Evolutionary conservation across 1,140 invertebrate species (phyloP).

Genomic region (Drosophila seguyi): DNA sequence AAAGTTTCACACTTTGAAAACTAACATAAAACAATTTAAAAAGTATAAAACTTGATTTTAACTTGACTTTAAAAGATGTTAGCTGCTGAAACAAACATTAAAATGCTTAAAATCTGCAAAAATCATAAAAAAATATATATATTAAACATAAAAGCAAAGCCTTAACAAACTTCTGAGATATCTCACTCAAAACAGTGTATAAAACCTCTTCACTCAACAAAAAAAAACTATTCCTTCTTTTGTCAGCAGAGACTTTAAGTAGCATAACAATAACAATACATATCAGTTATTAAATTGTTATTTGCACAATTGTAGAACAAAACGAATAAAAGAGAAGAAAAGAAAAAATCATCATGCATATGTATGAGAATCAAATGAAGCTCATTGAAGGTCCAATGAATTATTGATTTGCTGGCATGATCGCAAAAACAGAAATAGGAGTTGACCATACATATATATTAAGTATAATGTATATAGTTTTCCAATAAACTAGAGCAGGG

Average conservation of each 20-base stretch:
- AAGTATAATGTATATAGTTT: slow-evolving; percentile 13
- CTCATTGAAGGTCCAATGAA: slow-evolving; percentile 44
- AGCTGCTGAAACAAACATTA: no score
- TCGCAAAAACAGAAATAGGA: slow-evolving; percentile 25
- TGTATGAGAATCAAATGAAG: slow-evolving; percentile 36
- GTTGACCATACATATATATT: slow-evolving; percentile 19
- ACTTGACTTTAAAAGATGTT: no score
- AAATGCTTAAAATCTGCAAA: no score
- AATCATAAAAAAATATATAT: no score
- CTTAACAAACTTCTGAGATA: no score
- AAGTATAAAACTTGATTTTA: no score
- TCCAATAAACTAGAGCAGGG: slow-evolving; percentile 4
- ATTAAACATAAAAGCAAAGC: no score
- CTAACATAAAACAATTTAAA: no score
- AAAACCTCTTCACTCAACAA: slow-evolving; percentile 11
- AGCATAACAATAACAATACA: slow-evolving; percentile 34
- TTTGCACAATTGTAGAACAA: slow-evolving; percentile 29
- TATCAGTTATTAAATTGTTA: slow-evolving; percentile 46
- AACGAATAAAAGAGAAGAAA: neutral
- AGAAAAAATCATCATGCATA: slow-evolving; percentile 20
- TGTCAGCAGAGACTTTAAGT: slow-evolving; percentile 20
- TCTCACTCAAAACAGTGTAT: slow-evolving; percentile 1
- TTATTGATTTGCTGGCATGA: slow-evolving; percentile 27
- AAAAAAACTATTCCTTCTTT: slow-evolving; percentile 14
- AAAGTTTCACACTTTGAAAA: no score